A percentile compares a stretch with the other conserved stretches of the same genome.
Conservation (phyloP, 2,113 vertebrate species). For the Phocoena sinus region DNA sequence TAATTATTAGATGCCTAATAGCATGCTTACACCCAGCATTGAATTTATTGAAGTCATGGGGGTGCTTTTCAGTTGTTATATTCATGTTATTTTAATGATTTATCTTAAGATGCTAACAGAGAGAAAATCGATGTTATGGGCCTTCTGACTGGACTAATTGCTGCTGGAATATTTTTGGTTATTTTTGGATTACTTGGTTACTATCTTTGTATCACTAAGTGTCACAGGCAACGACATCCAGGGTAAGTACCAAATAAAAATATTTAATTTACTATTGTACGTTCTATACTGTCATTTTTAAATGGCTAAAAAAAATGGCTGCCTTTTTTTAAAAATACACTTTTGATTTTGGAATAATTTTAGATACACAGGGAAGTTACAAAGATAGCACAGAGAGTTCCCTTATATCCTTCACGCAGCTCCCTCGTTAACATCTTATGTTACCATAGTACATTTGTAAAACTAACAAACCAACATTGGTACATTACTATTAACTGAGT, state of each 20-base stretch:
- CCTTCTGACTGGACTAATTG: conserved; percentile 90
- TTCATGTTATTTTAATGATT: conserved; percentile 33
- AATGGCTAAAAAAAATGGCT: neutral
- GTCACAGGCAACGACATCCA: conserved; percentile 71
- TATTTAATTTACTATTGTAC: neutral
- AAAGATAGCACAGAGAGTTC: neutral
- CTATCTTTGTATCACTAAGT: conserved; percentile 85
- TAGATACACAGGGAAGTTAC: neutral
- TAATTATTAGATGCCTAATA: conserved; percentile 5
- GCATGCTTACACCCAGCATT: neutral
- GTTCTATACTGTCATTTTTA: conserved; percentile 18
- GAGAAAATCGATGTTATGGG: conserved; percentile 87
- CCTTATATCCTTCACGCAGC: neutral
- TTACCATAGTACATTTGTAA: neutral
- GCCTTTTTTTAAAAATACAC: neutral
- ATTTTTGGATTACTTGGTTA: conserved; percentile 84
- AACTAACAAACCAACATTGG: neutral
- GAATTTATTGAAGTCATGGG: neutral
- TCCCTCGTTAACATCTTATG: neutral
- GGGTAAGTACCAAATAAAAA: conserved; percentile 73
- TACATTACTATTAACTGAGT: neutral
- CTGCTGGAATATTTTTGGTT: conserved; percentile 85
- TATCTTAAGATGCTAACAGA: conserved; percentile 72
- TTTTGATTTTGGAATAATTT: conserved; percentile 12
- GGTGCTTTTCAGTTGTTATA: neutral